Base-by-base conservation (phyloP, 2,113 vertebrate species). In the Chamaea fasciata region DNA sequence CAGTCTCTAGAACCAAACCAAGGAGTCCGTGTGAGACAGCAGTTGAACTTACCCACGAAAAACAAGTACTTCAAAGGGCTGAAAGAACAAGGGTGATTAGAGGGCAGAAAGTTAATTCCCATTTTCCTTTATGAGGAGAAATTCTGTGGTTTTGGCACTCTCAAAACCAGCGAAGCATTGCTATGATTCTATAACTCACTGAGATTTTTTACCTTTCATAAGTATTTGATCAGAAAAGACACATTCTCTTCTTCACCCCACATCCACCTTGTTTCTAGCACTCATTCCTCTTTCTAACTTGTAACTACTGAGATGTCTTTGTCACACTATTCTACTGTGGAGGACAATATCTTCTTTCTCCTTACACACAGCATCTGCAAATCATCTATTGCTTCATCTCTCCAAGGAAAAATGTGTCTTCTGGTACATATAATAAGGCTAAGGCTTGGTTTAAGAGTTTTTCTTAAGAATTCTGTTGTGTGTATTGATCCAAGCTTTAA, bases 21-120 rank as follows among this genome's bases (percentile, higher is more conserved):
- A 47, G 39, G 4, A 69, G 8, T 5, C 33, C 21, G 27, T 1
- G 1, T 2, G 2, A 79, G 26, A 47, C 7, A 80, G 28, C 6
- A 56, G 71, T 0, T 65, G 42, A 88, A 85, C 20, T 67, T 42
- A 18, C 19, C 39, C 30, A 50, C 13, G n/a, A n/a, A n/a, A n/a
- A n/a, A n/a, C n/a, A 81, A 42, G 8, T 30, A 22, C 17, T 59
- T 21, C 0, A 0, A 59, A 69, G 28, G 22, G 11, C 33, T 77
- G n/a, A 69, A 63, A 8, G 5, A 87, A 57, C 1, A 4, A 53
- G 7, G 26, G 11, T 22, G 2, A 23, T 22, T 16, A 30, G 31
- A 37, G 6, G 6, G 28, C 55, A 84, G 62, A 74, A 84, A 57
- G 16, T 15, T 24, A 86, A 84, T 56, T 84, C 22, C 7, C 9